A percentile compares a stretch with the other conserved stretches of the same genome.
Conservation (phyloP, 2,888 invertebrate genomes). For the Eupithecia subfuscata region DNA sequence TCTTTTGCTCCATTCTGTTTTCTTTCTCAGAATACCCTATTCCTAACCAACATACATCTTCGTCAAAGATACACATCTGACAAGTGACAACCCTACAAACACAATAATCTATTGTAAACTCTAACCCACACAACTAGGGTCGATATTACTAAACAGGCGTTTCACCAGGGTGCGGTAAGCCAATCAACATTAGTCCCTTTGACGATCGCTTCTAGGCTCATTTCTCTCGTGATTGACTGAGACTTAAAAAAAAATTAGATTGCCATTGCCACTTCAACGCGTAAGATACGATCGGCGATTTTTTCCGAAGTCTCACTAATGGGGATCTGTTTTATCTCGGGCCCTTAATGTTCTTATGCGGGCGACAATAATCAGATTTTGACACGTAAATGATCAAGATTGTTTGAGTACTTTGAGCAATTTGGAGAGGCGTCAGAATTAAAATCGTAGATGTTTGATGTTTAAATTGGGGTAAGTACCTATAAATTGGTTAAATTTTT, state of each 20-base stretch:
- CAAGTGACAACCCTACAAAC: slow-evolving; percentile 53
- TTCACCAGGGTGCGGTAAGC: slow-evolving; percentile 56
- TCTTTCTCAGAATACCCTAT: slow-evolving; percentile 21
- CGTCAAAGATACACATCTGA: slow-evolving; percentile 63
- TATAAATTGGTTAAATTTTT: no score
- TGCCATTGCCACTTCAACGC: slow-evolving; percentile 80
- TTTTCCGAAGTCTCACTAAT: slow-evolving; percentile 75
- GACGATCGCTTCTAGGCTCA: slow-evolving; percentile 74
- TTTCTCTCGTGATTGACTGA: slow-evolving; percentile 79
- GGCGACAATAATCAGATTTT: slow-evolving; percentile 81
- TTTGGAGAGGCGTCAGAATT: slow-evolving; percentile 31
- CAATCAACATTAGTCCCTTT: slow-evolving; percentile 81
- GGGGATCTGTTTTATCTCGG: slow-evolving; percentile 82
- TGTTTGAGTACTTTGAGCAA: slow-evolving; percentile 48
- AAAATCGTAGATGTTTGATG: neutral
- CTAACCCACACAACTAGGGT: slow-evolving; percentile 44
- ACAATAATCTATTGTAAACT: slow-evolving; percentile 45
- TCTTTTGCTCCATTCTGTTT: slow-evolving; percentile 16
- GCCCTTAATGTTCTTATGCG: slow-evolving; percentile 80
- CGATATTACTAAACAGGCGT: slow-evolving; percentile 40
- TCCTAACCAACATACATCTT: slow-evolving; percentile 68
- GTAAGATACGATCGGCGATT: slow-evolving; percentile 75
- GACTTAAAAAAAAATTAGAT: slow-evolving; percentile 79
- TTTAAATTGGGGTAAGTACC: neutral
- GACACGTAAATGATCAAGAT: slow-evolving; percentile 78